Conservation (phyloP, 1,140 invertebrate species). For the Galleria mellonella region DNA sequence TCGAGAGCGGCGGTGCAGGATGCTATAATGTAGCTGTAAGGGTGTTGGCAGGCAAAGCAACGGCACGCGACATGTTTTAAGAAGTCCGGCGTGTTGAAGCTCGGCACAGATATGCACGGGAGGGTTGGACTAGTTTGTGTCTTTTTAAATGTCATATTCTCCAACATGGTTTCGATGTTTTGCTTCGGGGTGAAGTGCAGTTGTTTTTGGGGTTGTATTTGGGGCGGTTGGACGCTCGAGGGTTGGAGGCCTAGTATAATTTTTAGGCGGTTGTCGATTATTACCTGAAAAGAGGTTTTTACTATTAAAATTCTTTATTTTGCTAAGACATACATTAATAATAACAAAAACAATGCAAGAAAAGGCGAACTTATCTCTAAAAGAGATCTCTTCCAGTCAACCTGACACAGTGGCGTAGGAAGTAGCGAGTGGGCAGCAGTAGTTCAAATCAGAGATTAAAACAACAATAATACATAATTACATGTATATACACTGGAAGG, state of each 20-base stretch:
- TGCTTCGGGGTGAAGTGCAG: slow-evolving; percentile 23
- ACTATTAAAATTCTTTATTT: background rate
- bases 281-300: slow-evolving; percentile 26
- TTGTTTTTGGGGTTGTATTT: slow-evolving; percentile 8
- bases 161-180: slow-evolving; percentile 37
- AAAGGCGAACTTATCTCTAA: no score
- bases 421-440: no score
- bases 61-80: slow-evolving; percentile 27
- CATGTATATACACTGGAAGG: no score
- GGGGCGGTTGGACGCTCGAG: slow-evolving; percentile 11
- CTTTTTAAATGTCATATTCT: slow-evolving; percentile 22
- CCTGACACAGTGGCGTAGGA: no score
- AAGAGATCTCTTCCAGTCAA: no score
- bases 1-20: slow-evolving; percentile 26
- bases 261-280: slow-evolving; percentile 47
- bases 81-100: slow-evolving; percentile 31
- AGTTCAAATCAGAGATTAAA: no score
- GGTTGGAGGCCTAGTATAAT: slow-evolving; percentile 37
- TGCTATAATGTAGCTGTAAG: slow-evolving; percentile 19
- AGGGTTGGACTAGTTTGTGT: slow-evolving; percentile 21
- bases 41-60: slow-evolving; percentile 34
- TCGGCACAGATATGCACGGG: slow-evolving; percentile 13
- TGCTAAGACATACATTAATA: background rate
- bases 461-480: no score
- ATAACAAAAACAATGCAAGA: no score